Evolutionary conservation across 2,888 invertebrate species (phyloP), one percentile per base, ranked within the genome.

Genomic region (Oscheius sp.): DNA sequence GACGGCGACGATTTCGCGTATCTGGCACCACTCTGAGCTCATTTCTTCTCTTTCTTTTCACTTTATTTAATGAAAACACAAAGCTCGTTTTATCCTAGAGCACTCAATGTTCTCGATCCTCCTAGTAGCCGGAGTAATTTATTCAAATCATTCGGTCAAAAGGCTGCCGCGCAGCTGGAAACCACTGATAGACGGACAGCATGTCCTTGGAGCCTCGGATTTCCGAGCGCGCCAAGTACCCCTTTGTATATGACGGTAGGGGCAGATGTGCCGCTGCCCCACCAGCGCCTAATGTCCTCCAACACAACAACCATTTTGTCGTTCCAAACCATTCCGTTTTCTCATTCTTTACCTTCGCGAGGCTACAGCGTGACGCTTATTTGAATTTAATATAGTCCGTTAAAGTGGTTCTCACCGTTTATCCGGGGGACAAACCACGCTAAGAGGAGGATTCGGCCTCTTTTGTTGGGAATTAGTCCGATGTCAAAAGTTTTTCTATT

Each of bases 171-270:
- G 45, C 63, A 63, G 66, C 53, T 66, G 66, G 53, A 46, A 43
- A 61, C 61, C 43, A 25, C 41, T 61, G 61, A 61, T 61, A 49
- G 66, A 56, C 25, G 43, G 53, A 64, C 55, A 52, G 25, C 55
- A 53, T 53, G 69, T 53, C 69, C 69, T 69, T 69, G 69, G 69
- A 53, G 35, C 69, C 56, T 43, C 29, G 69, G 69, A 69, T 69
- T 69, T 69, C 69, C 69, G 66, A 43, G 69, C 69, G 69, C 69
- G 69, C 69, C 69, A 69, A 69, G 69, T 69, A 29, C 18, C 66
- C 53, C 69, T 69, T 69, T 69, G 69, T 69, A 69, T 69, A 69
- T 55, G 53, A 69, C 53, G 52, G 53, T 69, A 53, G 52, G 69
- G 53, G 69, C 69, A 69, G 69, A 69, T 69, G 69, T 69, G 69